Evolutionary conservation across 2,113 vertebrate species (phyloP).

Genomic region (Phalacrocorax brasilianus): DNA sequence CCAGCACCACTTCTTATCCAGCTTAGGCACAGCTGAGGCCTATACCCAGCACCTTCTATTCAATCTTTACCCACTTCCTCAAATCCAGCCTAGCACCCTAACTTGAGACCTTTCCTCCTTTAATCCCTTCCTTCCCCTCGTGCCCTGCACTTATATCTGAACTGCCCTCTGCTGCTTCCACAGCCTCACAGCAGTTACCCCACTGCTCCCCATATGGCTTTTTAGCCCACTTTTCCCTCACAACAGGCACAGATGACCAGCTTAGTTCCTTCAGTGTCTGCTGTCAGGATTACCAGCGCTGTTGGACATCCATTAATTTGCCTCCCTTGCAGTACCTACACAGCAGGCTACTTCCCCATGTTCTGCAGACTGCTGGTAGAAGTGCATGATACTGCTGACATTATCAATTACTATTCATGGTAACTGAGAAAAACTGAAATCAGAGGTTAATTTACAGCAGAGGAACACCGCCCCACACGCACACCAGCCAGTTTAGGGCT

Average conservation of each 20-base stretch:
- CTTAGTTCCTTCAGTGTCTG: background rate
- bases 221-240: background rate
- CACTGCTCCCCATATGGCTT: accelerated
- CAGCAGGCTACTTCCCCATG: background rate
- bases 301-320: background rate
- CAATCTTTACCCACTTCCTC: background rate
- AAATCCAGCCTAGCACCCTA: background rate
- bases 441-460: background rate
- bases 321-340: background rate
- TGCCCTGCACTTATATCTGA: background rate
- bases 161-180: background rate
- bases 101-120: background rate
- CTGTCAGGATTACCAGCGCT: background rate
- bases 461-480: accelerated
- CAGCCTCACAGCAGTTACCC: background rate
- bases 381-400: accelerated
- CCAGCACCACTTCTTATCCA: background rate
- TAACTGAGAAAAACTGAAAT: background rate
- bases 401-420: background rate
- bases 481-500: background rate
- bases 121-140: background rate
- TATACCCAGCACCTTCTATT: background rate
- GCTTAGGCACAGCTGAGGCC: background rate
- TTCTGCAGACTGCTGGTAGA: background rate
- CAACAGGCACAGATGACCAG: background rate